Conservation (phyloP, 2,113 vertebrate species). For the Heterocephalus glaber region DNA sequence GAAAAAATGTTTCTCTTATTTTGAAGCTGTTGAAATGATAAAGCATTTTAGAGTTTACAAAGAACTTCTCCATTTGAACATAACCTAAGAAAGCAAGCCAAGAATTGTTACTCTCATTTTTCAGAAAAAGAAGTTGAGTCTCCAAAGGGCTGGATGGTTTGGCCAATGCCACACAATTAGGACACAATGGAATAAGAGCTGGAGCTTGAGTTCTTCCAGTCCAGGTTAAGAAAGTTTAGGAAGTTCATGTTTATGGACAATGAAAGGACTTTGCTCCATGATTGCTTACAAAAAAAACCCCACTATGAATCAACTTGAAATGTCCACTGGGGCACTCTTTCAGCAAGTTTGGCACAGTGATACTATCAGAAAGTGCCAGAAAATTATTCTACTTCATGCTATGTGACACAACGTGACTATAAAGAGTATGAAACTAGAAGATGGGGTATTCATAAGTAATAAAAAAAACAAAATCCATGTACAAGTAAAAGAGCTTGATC, state of each 20-base stretch:
- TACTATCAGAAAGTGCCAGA: not conserved
- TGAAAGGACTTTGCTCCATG: conserved; percentile 18
- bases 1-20: conserved; percentile 4
- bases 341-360: not conserved
- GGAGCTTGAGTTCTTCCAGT: not conserved
- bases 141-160: not conserved
- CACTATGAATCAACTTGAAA: conserved; percentile 35
- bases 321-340: not conserved
- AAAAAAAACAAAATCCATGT: conserved; percentile 22
- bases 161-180: not conserved
- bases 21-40: not conserved
- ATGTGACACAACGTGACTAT: not conserved
- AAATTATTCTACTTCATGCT: not conserved
- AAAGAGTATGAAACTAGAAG: not conserved
- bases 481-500: not conserved
- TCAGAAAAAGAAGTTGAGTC: not conserved
- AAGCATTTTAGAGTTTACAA: not conserved
- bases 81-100: not conserved
- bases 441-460: not conserved
- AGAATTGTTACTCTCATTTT: not conserved
- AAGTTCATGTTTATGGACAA: not conserved
- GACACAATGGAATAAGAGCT: not conserved
- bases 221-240: not conserved
- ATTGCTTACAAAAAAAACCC: not conserved
- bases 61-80: not conserved